Evolutionary conservation across 2,888 invertebrate genomes (phyloP), one percentile per base, ranked within the genome.

Genomic region (Aphidoletes aphidimyza): DNA sequence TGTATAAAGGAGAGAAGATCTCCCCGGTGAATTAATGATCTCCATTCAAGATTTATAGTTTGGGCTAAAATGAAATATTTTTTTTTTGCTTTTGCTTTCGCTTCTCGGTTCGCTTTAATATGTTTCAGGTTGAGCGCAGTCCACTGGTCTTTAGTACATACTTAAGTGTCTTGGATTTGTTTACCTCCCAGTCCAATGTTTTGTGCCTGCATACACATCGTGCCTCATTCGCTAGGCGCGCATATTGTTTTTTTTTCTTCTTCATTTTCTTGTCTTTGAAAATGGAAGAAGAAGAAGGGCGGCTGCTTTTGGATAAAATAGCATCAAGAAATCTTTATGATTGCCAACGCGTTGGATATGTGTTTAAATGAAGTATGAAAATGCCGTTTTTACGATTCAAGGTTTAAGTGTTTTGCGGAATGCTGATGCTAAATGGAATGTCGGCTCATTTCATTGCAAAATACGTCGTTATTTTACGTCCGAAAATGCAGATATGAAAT

Each of bases 11-110:
- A 34, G n/a, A 34, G 81, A 81, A n/a, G 81, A 81, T 81, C 81
- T 81, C 81, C 81, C 81, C 81, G 37, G 81, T 81, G 81, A 81
- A 81, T 81, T 81, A 81, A 81, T 81, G 81, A 81, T 81, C 37
- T 81, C 37, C n/a, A 81, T 37, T 81, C 81, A 37, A 81, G 81
- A 81, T 81, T 81, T 81, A 81, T 81, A 81, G 81, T 81, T 81
- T 37, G 36, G 81, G 81, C n/a, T 81, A 81, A 81, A 81, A 81
- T 81, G 81, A 81, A 81, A 81, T 81, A 81, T 81, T 81, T 81
- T 59, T 59, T 8, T 22, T 59, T 59, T 59, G 6, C 17, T 49
- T 49, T 49, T n/a, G n/a, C n/a, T 49, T 69, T 69, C 69, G 69
- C 34, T 69, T 69, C n/a, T n/a, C n/a, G n/a, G n/a, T n/a, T n/a